Evolutionary conservation across 2,113 vertebrate genomes (phyloP), one percentile per base, ranked within the genome.

Genomic region (Lanius ludovicianus): DNA sequence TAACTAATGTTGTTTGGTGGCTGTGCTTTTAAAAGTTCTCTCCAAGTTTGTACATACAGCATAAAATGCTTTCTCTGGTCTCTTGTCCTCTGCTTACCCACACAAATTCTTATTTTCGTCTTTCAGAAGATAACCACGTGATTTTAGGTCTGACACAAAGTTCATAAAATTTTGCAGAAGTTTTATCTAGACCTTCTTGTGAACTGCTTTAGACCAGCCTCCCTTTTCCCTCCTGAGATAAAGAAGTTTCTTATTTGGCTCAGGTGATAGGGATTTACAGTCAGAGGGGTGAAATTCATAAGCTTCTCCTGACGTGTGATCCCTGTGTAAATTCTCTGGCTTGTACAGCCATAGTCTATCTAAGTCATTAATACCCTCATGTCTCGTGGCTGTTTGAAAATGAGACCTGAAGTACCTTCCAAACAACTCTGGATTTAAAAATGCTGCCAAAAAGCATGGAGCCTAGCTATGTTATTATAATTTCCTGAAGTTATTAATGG

Each of bases 371-470:
- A 56, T 27, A 62, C 2, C 6, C 7, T 46, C 5, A 17, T 64
- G 15, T 22, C 21, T 35, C 59, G 21, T 5, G 3, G 17, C 8
- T 65, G 25, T 55, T 74, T 87, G 57, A 55, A 88, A 81, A 60
- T 13, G 9, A 47, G 22, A 24, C 10, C 35, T 37, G 28, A 60
- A 78, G 4, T 24, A 55, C 5, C 28, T 67, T 63, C n/a, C 16
- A 74, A 68, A 60, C 81, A 63, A 25, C 7, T 17, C 13, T n/a
- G 24, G 21, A 69, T 62, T 59, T 39, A 27, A 59, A 65, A 77
- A 59, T 24, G 12, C 0, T 0, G 1, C 6, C 15, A 24, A 56
- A 24, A 78, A 25, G 6, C 10, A 31, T 13, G 4, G 11, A 70
- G 6, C 18, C 20, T 33, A 65, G 47, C 5, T 56, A 8, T 15